phyloP scores from a whole-genome alignment of 2,797 vertebrate species.

The Hemibagrus guttatus region DNA sequence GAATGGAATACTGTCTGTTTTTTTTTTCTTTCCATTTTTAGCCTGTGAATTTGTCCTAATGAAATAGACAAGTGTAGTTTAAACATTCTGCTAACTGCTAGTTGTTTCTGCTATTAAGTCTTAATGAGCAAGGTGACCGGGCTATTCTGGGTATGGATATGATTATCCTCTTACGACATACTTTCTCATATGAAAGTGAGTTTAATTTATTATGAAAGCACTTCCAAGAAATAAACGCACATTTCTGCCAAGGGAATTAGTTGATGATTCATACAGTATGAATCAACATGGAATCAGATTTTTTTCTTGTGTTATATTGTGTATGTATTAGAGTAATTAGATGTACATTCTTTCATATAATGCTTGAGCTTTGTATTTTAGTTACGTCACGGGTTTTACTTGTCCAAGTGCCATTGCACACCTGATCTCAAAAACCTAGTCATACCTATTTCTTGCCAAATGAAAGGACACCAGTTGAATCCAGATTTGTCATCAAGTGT shows the following conservation, averaged over 20 bases:
- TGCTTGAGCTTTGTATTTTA: neutral
- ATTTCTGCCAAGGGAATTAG: neutral
- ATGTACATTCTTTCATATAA: neutral
- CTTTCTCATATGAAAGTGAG: neutral
- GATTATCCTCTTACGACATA: conserved; percentile 6
- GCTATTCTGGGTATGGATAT: neutral
- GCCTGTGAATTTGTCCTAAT: neutral
- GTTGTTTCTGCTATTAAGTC: neutral
- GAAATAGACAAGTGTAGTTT: neutral
- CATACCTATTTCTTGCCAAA: neutral
- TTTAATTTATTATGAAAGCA: neutral
- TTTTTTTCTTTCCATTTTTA: neutral
- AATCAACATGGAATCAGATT: neutral
- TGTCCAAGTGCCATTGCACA: neutral
- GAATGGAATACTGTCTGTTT: neutral
- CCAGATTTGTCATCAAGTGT: conserved; percentile 2
- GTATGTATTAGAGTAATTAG: neutral
- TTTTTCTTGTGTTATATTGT: neutral
- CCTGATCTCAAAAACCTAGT: neutral
- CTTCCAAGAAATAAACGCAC: conserved; percentile 13
- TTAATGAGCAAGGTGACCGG: neutral
- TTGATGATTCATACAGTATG: conserved; percentile 10
- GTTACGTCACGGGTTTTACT: neutral
- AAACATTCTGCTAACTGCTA: neutral
- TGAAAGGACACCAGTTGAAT: neutral